Base-by-base conservation (phyloP, 2,888 invertebrate species). In the Sphaeridia pumilis region DNA sequence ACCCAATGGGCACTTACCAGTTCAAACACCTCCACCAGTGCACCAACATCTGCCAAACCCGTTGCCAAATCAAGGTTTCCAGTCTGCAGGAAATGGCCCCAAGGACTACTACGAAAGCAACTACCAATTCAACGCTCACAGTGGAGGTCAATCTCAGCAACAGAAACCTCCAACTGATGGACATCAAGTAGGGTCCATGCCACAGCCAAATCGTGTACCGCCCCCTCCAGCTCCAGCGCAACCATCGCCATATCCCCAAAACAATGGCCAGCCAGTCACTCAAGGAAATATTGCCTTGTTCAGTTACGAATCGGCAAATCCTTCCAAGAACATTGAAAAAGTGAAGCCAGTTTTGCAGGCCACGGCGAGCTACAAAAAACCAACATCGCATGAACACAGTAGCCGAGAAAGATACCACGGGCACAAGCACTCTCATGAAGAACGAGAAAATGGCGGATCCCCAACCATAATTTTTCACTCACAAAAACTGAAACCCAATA, bases 11-110 rank as follows among this genome's bases (percentile, higher is more conserved):
- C n/a, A 21, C 48, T 12, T n/a, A 36, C 10, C 52, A 43, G 2
- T 21, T 21, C 17, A 52, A 52, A 49, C 4, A n/a, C 55, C 35
- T 28, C 25, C 44, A 12, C 31, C 43, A 34, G 55, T 54, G 26
- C 58, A 52, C 1, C 50, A 44, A 50, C 53, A 48, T 21, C 56
- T 54, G 27, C 41, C 14, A n/a, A 7, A 20, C 7, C 41, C 14
- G 12, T 10, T 10, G 1, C 48, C 25, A n/a, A 49, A 20, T 56
- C 56, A 26, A 54, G 50, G 5, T 10, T 38, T 1, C 43, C 38
- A 45, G 10, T 10, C 25, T 5, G 10, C 10, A 21, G 10, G 25
- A 22, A 7, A 7, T 21, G 24, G 20, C 10, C 41, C 14, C 10
- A 12, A 5, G 17, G 41, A 20, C 17, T 12, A 20, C 10, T 41